Conservation (phyloP, 2,888 invertebrate species). For the Drosophila yooni region DNA sequence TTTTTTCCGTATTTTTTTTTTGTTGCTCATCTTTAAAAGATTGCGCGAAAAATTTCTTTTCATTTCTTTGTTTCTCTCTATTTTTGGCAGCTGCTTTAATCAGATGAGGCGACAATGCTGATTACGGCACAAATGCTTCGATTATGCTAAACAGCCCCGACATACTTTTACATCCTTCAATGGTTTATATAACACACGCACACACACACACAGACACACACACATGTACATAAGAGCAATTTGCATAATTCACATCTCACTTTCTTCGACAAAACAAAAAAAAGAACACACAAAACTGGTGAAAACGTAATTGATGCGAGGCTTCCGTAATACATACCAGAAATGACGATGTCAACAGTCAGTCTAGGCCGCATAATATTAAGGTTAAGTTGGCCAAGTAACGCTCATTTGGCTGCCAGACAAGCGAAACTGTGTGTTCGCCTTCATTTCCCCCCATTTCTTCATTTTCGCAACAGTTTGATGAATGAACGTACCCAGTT, state of each 20-base stretch:
- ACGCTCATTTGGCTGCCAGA: neutral
- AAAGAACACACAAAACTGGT: neutral
- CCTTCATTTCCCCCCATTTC: neutral
- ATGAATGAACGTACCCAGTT: neutral
- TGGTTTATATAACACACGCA: constrained; percentile 65
- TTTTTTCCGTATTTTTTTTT: neutral
- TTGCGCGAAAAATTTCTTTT: constrained; percentile 55
- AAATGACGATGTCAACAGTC: neutral
- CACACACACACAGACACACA: constrained; percentile 23
- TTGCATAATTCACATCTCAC: constrained; percentile 64
- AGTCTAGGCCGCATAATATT: constrained; percentile 1
- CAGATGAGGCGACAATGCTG: constrained; percentile 19
- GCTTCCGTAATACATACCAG: constrained; percentile 8
- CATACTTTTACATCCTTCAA: constrained; percentile 61
- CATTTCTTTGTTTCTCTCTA: constrained; percentile 10
- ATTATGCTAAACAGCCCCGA: constrained; percentile 64
- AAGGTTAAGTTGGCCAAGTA: constrained; percentile 8
- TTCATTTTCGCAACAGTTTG: neutral
- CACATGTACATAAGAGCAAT: constrained; percentile 21
- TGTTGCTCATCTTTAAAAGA: constrained; percentile 8
- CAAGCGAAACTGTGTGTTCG: neutral
- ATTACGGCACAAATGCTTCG: constrained; percentile 58
- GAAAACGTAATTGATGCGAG: constrained; percentile 26
- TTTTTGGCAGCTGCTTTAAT: constrained; percentile 21
- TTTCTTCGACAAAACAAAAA: constrained; percentile 24